These are phyloP conservation scores for Grammomys dolichurus DNA, from an alignment of 2,113 vertebrate species.

Conservation along the genomic window DNA sequence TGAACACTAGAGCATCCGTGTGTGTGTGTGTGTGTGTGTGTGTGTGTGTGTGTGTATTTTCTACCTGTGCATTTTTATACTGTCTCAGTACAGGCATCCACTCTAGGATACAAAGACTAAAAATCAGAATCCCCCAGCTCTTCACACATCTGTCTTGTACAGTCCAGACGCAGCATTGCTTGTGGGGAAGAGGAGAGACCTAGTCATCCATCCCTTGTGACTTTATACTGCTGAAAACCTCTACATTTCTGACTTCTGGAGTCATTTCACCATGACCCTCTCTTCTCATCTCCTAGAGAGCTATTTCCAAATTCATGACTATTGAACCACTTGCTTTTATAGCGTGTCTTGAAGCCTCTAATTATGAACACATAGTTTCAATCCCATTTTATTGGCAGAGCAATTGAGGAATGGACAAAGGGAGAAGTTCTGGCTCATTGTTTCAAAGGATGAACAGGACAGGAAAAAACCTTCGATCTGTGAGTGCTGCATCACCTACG, in stretches of 20 bases:
- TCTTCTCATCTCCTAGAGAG: conserved; percentile 8
- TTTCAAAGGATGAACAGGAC: background rate
- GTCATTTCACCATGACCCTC: conserved; percentile 52
- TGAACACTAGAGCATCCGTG: background rate
- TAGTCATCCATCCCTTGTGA: background rate
- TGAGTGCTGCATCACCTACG: background rate
- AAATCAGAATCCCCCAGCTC: background rate
- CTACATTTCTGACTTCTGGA: conserved; percentile 41
- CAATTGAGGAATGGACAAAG: conserved; percentile 1
- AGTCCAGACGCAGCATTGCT: background rate
- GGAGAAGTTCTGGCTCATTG: background rate
- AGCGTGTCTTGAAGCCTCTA: background rate
- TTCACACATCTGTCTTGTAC: background rate
- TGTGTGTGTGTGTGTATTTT: background rate
- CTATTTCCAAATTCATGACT: conserved; percentile 31
- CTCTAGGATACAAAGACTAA: background rate
- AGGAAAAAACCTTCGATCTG: background rate
- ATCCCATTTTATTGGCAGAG: background rate
- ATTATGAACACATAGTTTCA: background rate
- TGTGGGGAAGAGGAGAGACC: conserved; percentile 1
- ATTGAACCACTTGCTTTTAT: background rate
- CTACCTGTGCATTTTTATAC: background rate
- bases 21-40: background rate
- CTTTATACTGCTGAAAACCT: background rate
- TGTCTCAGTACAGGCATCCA: background rate